phyloP scores from a whole-genome alignment of 1,140 invertebrate species.

The Ceratosolen solmsi region DNA sequence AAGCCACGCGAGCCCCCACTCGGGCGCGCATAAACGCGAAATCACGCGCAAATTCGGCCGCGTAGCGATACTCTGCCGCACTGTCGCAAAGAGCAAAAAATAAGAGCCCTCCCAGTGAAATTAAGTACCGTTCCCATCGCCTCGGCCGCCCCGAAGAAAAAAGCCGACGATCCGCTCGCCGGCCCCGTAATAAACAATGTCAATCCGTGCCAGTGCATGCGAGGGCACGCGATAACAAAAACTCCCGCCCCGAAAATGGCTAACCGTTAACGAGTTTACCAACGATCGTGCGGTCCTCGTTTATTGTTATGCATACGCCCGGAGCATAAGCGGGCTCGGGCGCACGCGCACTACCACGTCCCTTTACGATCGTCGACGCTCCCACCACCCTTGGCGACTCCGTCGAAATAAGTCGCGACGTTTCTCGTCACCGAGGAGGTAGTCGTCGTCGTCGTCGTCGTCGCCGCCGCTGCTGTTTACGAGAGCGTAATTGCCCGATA shows the following conservation, averaged over 20 bases:
- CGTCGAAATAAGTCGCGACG: background rate
- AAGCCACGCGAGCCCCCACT: background rate
- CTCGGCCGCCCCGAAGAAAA: background rate
- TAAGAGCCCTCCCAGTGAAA: background rate
- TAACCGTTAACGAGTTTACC: slow-evolving; percentile 19
- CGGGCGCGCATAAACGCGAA: slow-evolving; percentile 2
- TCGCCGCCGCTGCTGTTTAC: too few species aligned
- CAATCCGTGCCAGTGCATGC: slow-evolving; percentile 1
- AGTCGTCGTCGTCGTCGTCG: too few species aligned
- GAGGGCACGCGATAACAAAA: background rate
- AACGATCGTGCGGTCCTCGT: slow-evolving; percentile 8
- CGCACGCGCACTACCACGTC: background rate
- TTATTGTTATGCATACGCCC: slow-evolving; percentile 38
- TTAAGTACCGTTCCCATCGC: slow-evolving; percentile 1
- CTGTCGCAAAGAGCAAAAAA: background rate
- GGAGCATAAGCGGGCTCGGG: background rate
- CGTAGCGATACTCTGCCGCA: background rate
- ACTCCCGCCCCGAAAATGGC: background rate
- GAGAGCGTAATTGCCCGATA: slow-evolving; percentile 61
- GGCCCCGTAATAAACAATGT: slow-evolving; percentile 26
- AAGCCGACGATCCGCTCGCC: too few species aligned
- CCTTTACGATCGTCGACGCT: slow-evolving; percentile 23
- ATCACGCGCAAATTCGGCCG: background rate
- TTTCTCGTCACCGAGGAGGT: background rate
- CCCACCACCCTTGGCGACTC: background rate